Base-by-base conservation (phyloP, 2,888 invertebrate species). In the Apodemia hepburni region DNA sequence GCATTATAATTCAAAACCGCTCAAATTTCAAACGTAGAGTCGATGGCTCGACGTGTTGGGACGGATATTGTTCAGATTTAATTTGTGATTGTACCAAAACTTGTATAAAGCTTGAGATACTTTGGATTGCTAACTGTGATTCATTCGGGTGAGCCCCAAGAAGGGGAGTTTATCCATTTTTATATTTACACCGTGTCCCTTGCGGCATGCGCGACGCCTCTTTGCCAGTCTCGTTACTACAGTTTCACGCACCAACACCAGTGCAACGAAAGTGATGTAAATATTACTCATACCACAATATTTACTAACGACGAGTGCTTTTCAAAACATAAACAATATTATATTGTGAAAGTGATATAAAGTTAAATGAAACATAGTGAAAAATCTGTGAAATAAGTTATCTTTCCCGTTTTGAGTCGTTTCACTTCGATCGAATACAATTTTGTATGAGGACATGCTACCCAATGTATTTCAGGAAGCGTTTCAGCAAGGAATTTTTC, bases 91-190 rank as follows among this genome's bases (percentile, higher is more conserved):
- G 70, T 73, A 74, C 75, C 76, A 80, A 83, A 81, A 81, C 77
- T 72, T 71, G 70, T 69, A 69, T 69, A 51, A 68, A 77, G 72
- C 76, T 75, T 74, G 72, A 77, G 74, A 78, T 77, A 76, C 77
- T 77, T 81, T 75, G 74, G 78, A 27, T 84, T 79, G 77, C 80
- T 80, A 78, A 83, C 82, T 75, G 87, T 90, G 90, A 91, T 88
- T 89, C 87, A 89, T 87, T 78, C 78, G 85, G 81, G 82, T 84
- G 85, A 86, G 82, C 85, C 84, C 85, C 77, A 78, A 79, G 87
- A 88, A 90, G 91, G 90, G 89, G 90, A 90, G 88, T 85, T 86
- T 85, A 82, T 87, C 83, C 88, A 89, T 89, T 91, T 90, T 91
- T 91, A 90, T 89, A 90, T 89, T 90, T 91, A 87, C 85, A 84